Evolutionary conservation across 2,888 invertebrate species (phyloP).

Genomic region (Drosophila neotestacea): DNA sequence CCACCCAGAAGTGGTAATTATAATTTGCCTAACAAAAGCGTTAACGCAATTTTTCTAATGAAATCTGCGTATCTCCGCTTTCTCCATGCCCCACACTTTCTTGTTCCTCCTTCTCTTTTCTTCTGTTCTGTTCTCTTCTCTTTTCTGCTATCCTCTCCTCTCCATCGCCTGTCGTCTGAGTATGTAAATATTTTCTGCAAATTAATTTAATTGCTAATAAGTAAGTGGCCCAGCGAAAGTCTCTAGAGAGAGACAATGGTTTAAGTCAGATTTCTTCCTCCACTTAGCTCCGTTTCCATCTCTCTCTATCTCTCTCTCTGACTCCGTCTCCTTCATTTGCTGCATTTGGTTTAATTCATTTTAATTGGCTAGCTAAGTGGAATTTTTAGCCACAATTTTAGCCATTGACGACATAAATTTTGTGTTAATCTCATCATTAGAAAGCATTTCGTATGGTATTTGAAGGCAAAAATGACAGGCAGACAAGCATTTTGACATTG

Average conservation of each 20-base stretch:
- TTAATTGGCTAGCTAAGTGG: slow-evolving; percentile 80
- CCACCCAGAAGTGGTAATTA: slow-evolving; percentile 79
- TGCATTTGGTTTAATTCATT: slow-evolving; percentile 82
- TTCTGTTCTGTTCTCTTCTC: background rate
- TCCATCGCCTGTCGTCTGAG: slow-evolving; percentile 81
- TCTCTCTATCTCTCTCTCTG: background rate
- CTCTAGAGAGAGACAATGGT: slow-evolving; percentile 52
- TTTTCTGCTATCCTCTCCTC: slow-evolving; percentile 2
- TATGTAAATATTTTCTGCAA: slow-evolving; percentile 79
- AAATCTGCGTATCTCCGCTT: slow-evolving; percentile 57
- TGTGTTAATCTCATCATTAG: slow-evolving; percentile 82
- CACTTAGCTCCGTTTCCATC: background rate
- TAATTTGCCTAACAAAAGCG: slow-evolving; percentile 62
- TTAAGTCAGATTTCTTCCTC: background rate
- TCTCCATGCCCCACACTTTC: background rate
- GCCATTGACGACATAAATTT: slow-evolving; percentile 64
- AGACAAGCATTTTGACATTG: slow-evolving; percentile 61
- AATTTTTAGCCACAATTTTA: slow-evolving; percentile 25
- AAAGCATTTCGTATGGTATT: slow-evolving; percentile 64
- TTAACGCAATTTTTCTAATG: slow-evolving; percentile 71
- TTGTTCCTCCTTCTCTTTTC: background rate
- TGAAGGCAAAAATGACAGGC: slow-evolving; percentile 60
- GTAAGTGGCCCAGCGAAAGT: slow-evolving; percentile 65
- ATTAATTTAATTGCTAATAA: slow-evolving; percentile 85
- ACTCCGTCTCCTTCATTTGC: background rate